Percentiles rank a stretch among this genome's conserved stretches.
phyloP scores from a whole-genome alignment of 2,888 invertebrate genomes.

The Deilephila elpenor region DNA sequence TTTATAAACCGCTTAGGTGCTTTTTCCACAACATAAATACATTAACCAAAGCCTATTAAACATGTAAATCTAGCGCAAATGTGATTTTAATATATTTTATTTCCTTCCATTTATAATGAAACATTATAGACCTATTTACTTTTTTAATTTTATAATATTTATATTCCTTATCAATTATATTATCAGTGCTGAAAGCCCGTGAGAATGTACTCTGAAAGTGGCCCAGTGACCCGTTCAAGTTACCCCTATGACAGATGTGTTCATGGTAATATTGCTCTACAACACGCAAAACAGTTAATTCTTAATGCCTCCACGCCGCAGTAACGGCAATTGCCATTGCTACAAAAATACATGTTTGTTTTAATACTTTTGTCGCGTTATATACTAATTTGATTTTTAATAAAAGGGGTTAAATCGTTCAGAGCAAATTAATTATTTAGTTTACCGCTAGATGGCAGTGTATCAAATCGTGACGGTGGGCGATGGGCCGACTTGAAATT shows the following conservation, averaged over 20 bases:
- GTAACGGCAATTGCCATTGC: background rate
- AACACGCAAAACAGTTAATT: constrained; percentile 48
- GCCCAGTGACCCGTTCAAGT: constrained; percentile 69
- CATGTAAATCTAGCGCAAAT: background rate
- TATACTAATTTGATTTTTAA: background rate
- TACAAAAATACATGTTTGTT: background rate
- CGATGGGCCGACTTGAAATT: too few species aligned
- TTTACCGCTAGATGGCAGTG: background rate
- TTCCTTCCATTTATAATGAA: background rate
- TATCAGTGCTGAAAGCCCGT: constrained; percentile 45
- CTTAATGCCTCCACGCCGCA: constrained; percentile 11
- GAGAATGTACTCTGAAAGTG: constrained; percentile 55
- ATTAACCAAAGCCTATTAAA: background rate
- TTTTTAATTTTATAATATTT: background rate
- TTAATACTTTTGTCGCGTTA: background rate
- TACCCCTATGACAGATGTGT: constrained; percentile 74
- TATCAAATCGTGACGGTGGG: background rate
- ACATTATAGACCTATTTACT: background rate
- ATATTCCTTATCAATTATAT: constrained; percentile 41
- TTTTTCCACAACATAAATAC: background rate
- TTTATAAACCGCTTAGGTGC: background rate
- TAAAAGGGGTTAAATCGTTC: background rate
- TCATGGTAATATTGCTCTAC: constrained; percentile 68
- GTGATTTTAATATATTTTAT: background rate
- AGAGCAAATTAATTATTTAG: background rate